Percentiles rank a stretch among this genome's conserved stretches.
These are phyloP conservation scores for Indri indri DNA, from an alignment of 2,113 vertebrate genomes.

Conservation along the genomic window DNA sequence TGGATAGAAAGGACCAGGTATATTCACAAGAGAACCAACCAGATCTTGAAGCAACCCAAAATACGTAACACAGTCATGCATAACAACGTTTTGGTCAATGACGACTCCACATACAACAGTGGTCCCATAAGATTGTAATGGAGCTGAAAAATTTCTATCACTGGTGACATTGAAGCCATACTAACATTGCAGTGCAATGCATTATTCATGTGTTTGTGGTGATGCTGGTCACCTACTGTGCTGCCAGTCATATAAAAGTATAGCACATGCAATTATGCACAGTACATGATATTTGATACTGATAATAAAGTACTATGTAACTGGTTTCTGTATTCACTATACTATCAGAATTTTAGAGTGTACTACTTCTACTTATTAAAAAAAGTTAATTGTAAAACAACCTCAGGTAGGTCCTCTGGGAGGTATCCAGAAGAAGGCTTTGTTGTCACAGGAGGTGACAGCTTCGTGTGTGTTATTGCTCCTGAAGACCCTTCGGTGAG, in stretches of 20 bases:
- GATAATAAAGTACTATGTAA: background rate
- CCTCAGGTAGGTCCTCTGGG: background rate
- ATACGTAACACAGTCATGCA: background rate
- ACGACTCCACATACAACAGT: background rate
- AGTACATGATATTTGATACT: background rate
- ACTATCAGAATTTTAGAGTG: background rate
- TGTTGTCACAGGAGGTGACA: background rate
- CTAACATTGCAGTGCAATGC: background rate
- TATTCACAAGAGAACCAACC: background rate
- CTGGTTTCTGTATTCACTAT: background rate
- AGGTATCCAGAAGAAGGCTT: background rate
- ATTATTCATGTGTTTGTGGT: background rate
- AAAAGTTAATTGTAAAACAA: background rate
- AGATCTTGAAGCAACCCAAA: background rate
- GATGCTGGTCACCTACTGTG: background rate
- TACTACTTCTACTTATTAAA: background rate
- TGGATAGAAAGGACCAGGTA: background rate
- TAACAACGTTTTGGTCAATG: background rate
- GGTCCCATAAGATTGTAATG: background rate
- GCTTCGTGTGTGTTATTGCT: background rate
- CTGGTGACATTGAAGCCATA: background rate
- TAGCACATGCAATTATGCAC: background rate
- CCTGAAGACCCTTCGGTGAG: background rate
- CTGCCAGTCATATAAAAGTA: background rate
- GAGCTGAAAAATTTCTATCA: background rate